Percentiles rank a stretch among this genome's conserved stretches.
Conservation (phyloP, 2,888 invertebrate species). For the Ecliptopera silaceata region DNA sequence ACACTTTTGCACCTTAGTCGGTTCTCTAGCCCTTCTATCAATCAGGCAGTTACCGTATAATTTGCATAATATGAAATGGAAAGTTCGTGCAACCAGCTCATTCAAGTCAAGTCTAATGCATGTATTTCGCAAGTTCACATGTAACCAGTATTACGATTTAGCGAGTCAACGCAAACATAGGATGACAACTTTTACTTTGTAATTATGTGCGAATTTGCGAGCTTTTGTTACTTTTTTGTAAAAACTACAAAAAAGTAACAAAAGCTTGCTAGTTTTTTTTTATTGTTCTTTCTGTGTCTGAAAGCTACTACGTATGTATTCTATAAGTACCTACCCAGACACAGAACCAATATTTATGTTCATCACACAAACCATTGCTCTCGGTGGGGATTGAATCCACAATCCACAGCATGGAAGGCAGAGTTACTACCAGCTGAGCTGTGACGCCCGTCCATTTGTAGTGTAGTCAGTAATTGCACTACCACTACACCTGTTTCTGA, state of each 20-base stretch:
- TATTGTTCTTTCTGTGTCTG: no score
- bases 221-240: conserved; percentile 10
- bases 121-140: conserved; percentile 7
- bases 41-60: conserved; percentile 1
- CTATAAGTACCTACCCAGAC: no score
- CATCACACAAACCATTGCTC: no score
- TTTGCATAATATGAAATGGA: conserved; percentile 13
- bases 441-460: no score
- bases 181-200: conserved; percentile 26
- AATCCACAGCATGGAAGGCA: no score
- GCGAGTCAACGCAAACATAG: conserved; percentile 2
- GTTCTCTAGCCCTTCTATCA: background rate
- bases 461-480: background rate
- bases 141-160: conserved; percentile 17
- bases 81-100: conserved; percentile 1
- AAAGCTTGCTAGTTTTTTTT: no score
- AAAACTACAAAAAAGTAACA: no score
- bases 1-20: no score
- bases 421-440: no score
- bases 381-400: no score
- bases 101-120: conserved; percentile 5
- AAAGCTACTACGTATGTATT: no score
- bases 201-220: conserved; percentile 20
- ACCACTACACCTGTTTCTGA: conserved; percentile 13
- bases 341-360: no score